A percentile compares a stretch with the other conserved stretches of the same genome.
phyloP scores from a whole-genome alignment of 53 echinoderm and acorn worm species.

The Mesocentrotus franciscanus region DNA sequence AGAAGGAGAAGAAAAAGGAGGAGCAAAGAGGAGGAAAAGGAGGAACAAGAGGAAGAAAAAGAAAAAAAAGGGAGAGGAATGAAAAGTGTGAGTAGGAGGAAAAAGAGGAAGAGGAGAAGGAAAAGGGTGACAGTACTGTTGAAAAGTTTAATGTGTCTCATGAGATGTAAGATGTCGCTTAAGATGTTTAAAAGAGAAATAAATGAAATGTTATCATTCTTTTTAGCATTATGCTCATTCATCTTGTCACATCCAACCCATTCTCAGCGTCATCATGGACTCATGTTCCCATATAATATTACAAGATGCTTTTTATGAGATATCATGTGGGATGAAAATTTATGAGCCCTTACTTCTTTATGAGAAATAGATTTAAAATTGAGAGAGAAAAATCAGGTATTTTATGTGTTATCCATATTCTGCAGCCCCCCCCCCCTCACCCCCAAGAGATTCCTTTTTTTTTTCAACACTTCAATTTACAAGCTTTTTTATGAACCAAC shows the following conservation, averaged over 20 bases:
- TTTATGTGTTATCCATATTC: background rate
- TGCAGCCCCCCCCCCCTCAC: too few species aligned
- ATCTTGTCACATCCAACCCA: background rate
- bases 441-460: too few species aligned
- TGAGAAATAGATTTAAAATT: too few species aligned
- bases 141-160: background rate
- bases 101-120: background rate
- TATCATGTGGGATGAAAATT: background rate
- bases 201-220: background rate
- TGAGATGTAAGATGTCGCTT: background rate
- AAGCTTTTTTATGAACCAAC: too few species aligned
- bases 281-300: background rate
- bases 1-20: background rate
- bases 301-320: background rate
- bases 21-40: background rate
- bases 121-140: background rate
- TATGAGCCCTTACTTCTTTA: background rate
- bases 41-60: background rate
- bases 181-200: background rate
- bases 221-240: background rate
- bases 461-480: too few species aligned
- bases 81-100: background rate
- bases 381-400: background rate
- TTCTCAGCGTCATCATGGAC: background rate
- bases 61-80: background rate